phyloP scores from a whole-genome alignment of 2,113 vertebrate genomes.

The Vicugna pacos region DNA sequence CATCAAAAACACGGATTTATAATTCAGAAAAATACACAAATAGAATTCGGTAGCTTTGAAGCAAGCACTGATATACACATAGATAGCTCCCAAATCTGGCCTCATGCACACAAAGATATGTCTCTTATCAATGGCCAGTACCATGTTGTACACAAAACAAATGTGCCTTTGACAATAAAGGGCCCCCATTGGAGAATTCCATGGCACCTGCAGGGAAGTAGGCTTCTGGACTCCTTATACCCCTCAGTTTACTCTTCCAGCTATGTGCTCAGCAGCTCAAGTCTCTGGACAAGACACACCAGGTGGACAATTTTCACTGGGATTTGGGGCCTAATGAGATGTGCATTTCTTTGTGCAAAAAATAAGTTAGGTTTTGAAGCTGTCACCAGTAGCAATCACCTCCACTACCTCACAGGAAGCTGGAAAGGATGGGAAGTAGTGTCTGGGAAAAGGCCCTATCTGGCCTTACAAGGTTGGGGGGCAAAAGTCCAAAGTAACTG shows the following conservation, averaged over 20 bases:
- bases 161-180: background rate
- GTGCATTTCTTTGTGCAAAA: background rate
- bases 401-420: background rate
- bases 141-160: background rate
- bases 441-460: background rate
- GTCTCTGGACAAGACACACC: background rate
- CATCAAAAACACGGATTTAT: slow-evolving; percentile 78
- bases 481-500: background rate
- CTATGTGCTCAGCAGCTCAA: background rate
- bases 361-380: background rate
- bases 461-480: accelerated
- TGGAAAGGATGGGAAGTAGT: background rate
- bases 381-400: background rate
- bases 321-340: background rate
- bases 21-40: slow-evolving; percentile 54
- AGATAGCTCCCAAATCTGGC: slow-evolving; percentile 62
- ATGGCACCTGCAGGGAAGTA: background rate
- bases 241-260: slow-evolving; percentile 49
- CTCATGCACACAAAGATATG: background rate
- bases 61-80: slow-evolving; percentile 59
- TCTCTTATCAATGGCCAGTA: background rate
- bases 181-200: background rate
- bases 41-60: slow-evolving; percentile 16
- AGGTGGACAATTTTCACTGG: background rate
- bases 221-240: slow-evolving; percentile 61